Evolutionary conservation across 2,797 vertebrate genomes (phyloP), one percentile per base, ranked within the genome.

Genomic region (Hoplostethus mediterraneus): DNA sequence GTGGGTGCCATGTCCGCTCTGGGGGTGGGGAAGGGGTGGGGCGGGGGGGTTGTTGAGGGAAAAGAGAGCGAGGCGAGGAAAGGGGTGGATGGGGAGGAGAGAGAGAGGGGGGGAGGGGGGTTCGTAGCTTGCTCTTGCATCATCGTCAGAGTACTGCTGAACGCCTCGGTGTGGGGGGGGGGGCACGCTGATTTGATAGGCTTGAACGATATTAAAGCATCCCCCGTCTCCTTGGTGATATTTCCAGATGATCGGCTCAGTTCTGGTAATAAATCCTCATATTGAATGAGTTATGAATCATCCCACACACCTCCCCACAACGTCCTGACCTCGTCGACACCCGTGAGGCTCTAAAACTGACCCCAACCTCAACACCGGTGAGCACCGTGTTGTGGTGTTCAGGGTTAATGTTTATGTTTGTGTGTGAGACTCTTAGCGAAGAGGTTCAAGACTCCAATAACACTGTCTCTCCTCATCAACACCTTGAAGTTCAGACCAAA

Each of bases 1-100:
- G 78, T 89, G 88, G 90, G 85, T 90, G 88, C 86, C 83, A 85
- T 89, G 86, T 90, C 87, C 84, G 85, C 87, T 82, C 81, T 84
- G 83, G 72, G 80, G 85, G 74, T 72, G 80, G 71, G 56, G 14
- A 62, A 36, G 59, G 52, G 61, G 64, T 10, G 28, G 44, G 14
- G 64, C 25, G 2, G 40, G 53, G 53, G 72, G 30, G 64, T 14
- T 71, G 69, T 70, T 81, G 81, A 63, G 80, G 73, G 75, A 73
- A 80, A 80, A 79, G 84, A 85, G 86, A 84, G 86, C 90, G 93
- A 51, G 48, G 13, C 86, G 52, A 83, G 73, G 72, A 74, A 79
- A 83, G 63, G 57, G 48, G 71, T 21, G 21, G 21, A 21, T 21
- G 58, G 66, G 65, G 68, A 65, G 67, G 57, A 67, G 65, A 64